phyloP scores from a whole-genome alignment of 1,140 invertebrate species.

The Notospermus geniculatus region DNA sequence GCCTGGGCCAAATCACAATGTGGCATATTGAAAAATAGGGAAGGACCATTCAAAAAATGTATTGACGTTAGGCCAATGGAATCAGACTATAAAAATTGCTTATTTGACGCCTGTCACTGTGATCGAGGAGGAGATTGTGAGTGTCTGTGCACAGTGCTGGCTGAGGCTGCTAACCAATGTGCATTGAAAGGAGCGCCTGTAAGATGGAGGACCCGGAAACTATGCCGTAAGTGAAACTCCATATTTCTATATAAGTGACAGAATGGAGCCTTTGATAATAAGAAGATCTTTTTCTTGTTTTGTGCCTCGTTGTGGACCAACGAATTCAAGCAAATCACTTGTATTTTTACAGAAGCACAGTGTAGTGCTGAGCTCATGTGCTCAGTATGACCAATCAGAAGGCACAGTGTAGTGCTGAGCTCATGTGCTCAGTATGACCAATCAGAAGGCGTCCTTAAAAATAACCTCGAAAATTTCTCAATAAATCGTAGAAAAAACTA shows the following conservation, averaged over 20 bases:
- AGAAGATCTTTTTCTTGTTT: too few relatives aligned
- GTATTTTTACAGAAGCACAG: too few relatives aligned
- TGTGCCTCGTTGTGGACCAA: too few relatives aligned
- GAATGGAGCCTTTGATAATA: not conserved
- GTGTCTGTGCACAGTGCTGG: conserved; percentile 6
- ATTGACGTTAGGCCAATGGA: not conserved
- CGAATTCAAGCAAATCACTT: too few relatives aligned
- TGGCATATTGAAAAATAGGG: not conserved
- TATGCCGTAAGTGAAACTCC: not conserved
- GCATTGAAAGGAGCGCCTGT: not conserved
- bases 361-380: too few relatives aligned
- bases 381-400: too few relatives aligned
- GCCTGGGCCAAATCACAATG: not conserved
- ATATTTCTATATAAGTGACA: not conserved
- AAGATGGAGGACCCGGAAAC: not conserved
- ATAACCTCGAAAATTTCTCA: too few relatives aligned
- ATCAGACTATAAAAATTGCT: not conserved
- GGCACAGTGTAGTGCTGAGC: too few relatives aligned
- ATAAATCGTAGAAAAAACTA: too few relatives aligned
- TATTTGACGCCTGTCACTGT: conserved; percentile 1
- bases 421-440: too few relatives aligned
- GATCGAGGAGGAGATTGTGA: conserved; percentile 7
- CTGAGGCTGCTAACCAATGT: not conserved
- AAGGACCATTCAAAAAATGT: conserved; percentile 2
- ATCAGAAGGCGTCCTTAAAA: too few relatives aligned